Base-by-base conservation (phyloP, 2,797 vertebrate genomes). In the Lagodon rhomboides region DNA sequence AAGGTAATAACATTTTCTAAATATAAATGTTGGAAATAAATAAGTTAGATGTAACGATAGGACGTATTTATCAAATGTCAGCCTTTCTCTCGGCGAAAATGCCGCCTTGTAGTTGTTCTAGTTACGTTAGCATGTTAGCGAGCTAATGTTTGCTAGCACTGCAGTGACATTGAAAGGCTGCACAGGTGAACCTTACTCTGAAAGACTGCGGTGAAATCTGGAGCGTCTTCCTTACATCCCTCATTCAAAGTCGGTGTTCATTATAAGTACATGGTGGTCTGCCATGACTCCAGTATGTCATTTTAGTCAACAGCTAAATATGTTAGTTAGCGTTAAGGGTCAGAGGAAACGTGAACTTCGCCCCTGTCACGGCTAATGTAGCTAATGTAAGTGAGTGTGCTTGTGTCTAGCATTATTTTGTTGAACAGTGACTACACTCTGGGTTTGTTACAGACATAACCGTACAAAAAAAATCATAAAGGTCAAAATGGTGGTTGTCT, bases 1-100 rank as follows among this genome's bases (percentile, higher is more conserved):
- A 98, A 97, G 97, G 97, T 98, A 94, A 74, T 12, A 62, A 54
- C 22, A 25, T 2, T 27, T 4, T 27, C 27, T 27, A 27, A 27
- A 27, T 27, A 27, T 27, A 27, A 27, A 27, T 27, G 4, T 27
- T 27, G 27, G 27, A 2, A 27, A 27, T 27, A 4, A 27, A 27
- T 27, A 2, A 27, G 4, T 27, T 27, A 27, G 4, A 27, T 8
- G 47, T 3, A 68, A 51, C 2, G 0, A 1, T 12, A 18, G 0
- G 3, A 6, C 3, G 5, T 0, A 0, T 12, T 18, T 8, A 34
- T 9, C 2, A 44, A 56, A 2, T 4, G 0, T 0, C 0, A 22
- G 7, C 8, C 41, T 18, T 25, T 1, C 12, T 1, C 18, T 1
- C 12, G 9, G 10, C 2, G 1, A 49, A n/a, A 0, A 41, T 16